Percentiles rank a stretch among this genome's conserved stretches.
phyloP scores from a whole-genome alignment of 2,888 invertebrate genomes.

The Dicyrtoma fusca region DNA sequence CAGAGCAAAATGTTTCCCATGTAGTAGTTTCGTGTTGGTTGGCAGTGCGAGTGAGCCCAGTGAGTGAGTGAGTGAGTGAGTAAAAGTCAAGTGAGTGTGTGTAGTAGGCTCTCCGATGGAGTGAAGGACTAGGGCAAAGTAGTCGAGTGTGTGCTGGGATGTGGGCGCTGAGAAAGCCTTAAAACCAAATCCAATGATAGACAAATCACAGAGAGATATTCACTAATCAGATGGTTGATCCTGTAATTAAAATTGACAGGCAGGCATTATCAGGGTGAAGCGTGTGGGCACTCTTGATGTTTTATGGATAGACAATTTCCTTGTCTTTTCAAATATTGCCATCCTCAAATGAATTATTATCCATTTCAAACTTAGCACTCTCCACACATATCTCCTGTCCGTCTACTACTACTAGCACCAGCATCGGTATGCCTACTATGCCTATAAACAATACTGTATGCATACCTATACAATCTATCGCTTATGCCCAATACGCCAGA shows the following conservation, averaged over 20 bases:
- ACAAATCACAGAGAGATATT: slow-evolving; percentile 17
- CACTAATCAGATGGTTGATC: slow-evolving; percentile 16
- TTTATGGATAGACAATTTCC: not conserved
- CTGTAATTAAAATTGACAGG: slow-evolving; percentile 28
- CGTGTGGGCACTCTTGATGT: slow-evolving; percentile 10
- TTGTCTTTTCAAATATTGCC: slow-evolving; percentile 15
- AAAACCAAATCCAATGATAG: slow-evolving; percentile 19
- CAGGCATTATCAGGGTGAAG: not conserved
- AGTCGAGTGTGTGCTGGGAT: not conserved
- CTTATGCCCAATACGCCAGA: no score
- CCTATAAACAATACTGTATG: no score
- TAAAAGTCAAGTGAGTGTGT: no score
- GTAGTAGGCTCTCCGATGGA: no score
- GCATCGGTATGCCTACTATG: not conserved
- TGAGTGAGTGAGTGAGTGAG: no score
- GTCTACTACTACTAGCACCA: not conserved
- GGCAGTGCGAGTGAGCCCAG: no score
- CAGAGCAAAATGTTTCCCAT: no score
- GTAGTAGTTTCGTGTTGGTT: no score
- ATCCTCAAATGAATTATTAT: not conserved
- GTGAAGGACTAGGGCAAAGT: not conserved
- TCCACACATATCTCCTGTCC: not conserved
- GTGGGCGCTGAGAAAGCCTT: not conserved
- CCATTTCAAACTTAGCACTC: not conserved
- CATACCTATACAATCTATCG: no score